Base-by-base conservation (phyloP, 2,888 invertebrate genomes). In the Chaitophorus viminalis region DNA sequence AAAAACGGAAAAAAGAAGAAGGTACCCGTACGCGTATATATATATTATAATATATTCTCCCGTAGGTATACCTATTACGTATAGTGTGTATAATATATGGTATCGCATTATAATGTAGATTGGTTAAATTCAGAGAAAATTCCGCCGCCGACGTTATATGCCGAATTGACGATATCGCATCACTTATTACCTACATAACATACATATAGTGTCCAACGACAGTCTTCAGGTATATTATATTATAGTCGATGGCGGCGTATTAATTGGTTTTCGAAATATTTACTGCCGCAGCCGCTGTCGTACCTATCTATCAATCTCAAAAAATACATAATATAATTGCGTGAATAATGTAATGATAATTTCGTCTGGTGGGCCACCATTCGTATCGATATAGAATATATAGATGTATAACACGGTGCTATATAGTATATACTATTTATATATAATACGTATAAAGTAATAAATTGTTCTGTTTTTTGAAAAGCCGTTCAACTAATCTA, bases 211-310 rank as follows among this genome's bases (percentile, higher is more conserved):
- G 70, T 36, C 14, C 54, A n/a, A 60, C 60, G 36, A 36, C 36
- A 14, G 33, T 60, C n/a, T 60, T 60, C 60, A n/a, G 36, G n/a
- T 46, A 21, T 68, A 29, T 29, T 11, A n/a, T 29, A 9, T 14
- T 39, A 6, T 14, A 31, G n/a, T n/a, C 18, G 17, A 33, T 25
- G 21, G 52, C 36, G 36, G 46, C 9, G 72, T 52, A 72, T 72
- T 82, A 82, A 82, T 82, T 82, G 72, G 33, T 82, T 54, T 82
- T 82, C 70, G 25, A 72, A 72, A 72, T 5, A 33, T 31, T 18
- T n/a, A 52, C 52, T 54, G 68, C 31, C 39, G 31, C 60, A 18
- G 60, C 70, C 70, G 70, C n/a, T 21, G 68, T 5, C 25, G n/a
- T 65, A 39, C 9, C 8, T 65, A 65, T 68, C 21, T 60, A 60